Percentiles rank a stretch among this genome's conserved stretches.
phyloP scores from a whole-genome alignment of 1,140 invertebrate species.

The Parapsyche elsis region DNA sequence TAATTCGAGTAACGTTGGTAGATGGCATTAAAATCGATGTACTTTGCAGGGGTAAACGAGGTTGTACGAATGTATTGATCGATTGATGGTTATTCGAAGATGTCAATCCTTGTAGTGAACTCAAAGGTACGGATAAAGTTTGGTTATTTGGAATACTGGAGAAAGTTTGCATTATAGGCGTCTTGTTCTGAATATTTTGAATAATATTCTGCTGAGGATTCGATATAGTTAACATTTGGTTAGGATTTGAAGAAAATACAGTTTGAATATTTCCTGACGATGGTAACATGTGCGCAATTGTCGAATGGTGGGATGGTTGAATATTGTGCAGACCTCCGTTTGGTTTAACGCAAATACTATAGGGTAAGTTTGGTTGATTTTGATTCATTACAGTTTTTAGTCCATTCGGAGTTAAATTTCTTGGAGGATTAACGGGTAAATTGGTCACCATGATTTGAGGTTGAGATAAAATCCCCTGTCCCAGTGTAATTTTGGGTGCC shows the following conservation, averaged over 20 bases:
- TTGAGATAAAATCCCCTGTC: constrained; percentile 61
- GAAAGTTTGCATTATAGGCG: constrained; percentile 62
- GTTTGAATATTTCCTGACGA: constrained; percentile 63
- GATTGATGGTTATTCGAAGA: constrained; percentile 59
- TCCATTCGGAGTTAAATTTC: constrained; percentile 58
- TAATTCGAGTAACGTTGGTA: constrained; percentile 63
- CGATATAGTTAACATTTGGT: constrained; percentile 65
- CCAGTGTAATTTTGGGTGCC: constrained; percentile 45
- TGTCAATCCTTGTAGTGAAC: constrained; percentile 65
- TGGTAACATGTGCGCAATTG: constrained; percentile 64
- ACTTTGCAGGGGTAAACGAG: constrained; percentile 47
- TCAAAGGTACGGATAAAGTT: constrained; percentile 64
- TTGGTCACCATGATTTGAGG: constrained; percentile 67
- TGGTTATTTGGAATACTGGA: constrained; percentile 66
- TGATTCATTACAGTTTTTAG: constrained; percentile 48
- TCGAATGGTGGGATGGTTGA: constrained; percentile 59
- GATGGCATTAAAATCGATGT: constrained; percentile 64
- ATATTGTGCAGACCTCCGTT: constrained; percentile 64
- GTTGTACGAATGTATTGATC: constrained; percentile 49
- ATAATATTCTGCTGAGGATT: constrained; percentile 62
- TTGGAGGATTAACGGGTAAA: constrained; percentile 64
- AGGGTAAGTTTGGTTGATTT: constrained; percentile 58
- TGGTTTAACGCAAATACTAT: constrained; percentile 67
- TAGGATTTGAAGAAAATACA: constrained; percentile 66
- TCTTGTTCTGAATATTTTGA: constrained; percentile 64